phyloP scores from a whole-genome alignment of 2,888 invertebrate species.

The Papilio protenor region DNA sequence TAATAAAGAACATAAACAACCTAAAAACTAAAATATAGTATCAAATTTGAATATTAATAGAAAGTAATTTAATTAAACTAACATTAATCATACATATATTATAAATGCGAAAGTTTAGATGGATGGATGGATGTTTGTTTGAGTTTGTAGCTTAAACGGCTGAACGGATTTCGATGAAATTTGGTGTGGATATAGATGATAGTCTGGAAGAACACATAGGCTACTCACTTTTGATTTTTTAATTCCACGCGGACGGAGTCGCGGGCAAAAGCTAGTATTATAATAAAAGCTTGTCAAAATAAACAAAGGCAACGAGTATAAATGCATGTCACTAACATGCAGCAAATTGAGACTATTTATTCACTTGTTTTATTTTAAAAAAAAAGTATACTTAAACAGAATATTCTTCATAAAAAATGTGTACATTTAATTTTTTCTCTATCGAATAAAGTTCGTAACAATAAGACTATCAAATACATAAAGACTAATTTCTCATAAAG shows the following conservation, averaged over 20 bases:
- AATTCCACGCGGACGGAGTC: too few relatives aligned
- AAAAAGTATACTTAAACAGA: not conserved
- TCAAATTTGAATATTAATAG: not conserved
- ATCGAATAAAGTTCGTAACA: not conserved
- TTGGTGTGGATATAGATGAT: too few relatives aligned
- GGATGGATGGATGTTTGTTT: too few relatives aligned
- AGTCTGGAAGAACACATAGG: too few relatives aligned
- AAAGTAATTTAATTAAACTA: not conserved
- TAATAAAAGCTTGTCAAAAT: not conserved
- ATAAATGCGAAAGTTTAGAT: too few relatives aligned
- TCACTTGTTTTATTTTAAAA: not conserved
- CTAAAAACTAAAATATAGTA: not conserved
- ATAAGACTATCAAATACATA: not conserved
- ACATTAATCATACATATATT: too few relatives aligned
- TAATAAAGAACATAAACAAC: not conserved
- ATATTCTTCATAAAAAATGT: not conserved
- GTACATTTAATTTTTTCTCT: not conserved
- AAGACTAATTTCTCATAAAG: slow-evolving; percentile 2
- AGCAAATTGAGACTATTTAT: not conserved
- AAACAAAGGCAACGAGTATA: not conserved
- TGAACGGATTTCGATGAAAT: too few relatives aligned
- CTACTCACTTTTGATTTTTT: too few relatives aligned
- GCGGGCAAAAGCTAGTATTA: too few relatives aligned
- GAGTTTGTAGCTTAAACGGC: too few relatives aligned
- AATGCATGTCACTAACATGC: not conserved